Base-by-base conservation (phyloP, 2,113 vertebrate genomes). In the Prolemur simus region DNA sequence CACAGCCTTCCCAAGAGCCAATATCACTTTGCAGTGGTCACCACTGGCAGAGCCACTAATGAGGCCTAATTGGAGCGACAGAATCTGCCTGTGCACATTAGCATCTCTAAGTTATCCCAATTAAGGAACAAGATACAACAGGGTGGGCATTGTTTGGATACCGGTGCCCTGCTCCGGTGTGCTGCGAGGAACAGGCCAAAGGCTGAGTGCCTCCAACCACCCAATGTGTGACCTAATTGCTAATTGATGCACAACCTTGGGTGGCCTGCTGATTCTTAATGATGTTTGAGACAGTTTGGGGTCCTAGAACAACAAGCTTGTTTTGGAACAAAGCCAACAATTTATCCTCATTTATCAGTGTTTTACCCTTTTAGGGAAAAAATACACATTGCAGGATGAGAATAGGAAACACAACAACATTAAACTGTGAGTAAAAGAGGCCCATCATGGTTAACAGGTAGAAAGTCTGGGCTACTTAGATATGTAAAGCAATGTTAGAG, bases 321-420 rank as follows among this genome's bases (percentile, higher is more conserved):
- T 96, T 96, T 97, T 97, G 91, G 91, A 96, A 97, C 73, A 95
- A 86, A 95, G 95, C 95, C 97, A 97, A 93, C n/a, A 76, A 95
- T 93, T 97, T 97, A 96, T 96, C 84, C 95, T 96, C 93, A 87
- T 95, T 94, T 96, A 91, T 96, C 58, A 49, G 56, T 94, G 83
- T 93, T 97, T 97, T 93, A 94, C 74, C 52, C 68, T 93, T 97
- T 87, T 8, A 83, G 56, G 23, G 92, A 71, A 91, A 93, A 66
- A 71, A 54, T 56, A 71, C n/a, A 89, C 42, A 42, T 13, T 69
- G 68, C 74, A 80, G 68, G 25, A 25, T 39, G 34, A 34, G 12
- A 95, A 64, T 71, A 56, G 63, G 80, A 94, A 95, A 90, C 1
- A 27, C 20, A 71, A 37, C 10, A 2, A 56, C 34, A 64, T 49